These are phyloP conservation scores for Coryphaenoides rupestris DNA, from an alignment of 2,113 vertebrate genomes.

Conservation along the genomic window DNA sequence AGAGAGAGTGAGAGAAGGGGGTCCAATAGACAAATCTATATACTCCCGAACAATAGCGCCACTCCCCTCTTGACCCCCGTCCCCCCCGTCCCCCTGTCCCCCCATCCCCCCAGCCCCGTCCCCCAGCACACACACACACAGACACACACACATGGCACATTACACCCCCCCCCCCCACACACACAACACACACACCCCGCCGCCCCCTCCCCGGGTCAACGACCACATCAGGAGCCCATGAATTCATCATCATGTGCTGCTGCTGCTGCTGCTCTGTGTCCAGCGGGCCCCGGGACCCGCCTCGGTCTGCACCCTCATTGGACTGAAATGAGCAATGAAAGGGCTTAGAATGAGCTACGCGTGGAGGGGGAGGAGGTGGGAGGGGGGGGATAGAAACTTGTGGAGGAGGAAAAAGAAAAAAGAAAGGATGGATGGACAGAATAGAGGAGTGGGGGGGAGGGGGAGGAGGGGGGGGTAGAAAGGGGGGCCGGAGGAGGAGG, in stretches of 20 bases:
- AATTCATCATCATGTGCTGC: slow-evolving; percentile 52
- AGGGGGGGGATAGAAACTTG: slow-evolving; percentile 45
- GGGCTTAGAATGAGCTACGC: slow-evolving; percentile 29
- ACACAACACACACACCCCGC: neutral
- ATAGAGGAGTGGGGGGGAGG: slow-evolving; percentile 32
- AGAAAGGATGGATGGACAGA: no score
- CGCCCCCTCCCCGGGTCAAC: no score
- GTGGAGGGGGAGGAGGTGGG: slow-evolving; percentile 18
- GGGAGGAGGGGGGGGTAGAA: slow-evolving; percentile 40
- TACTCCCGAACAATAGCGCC: slow-evolving; percentile 45
- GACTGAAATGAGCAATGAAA: slow-evolving; percentile 60
- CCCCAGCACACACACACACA: no score
- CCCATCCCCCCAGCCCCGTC: neutral
- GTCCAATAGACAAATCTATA: slow-evolving; percentile 56
- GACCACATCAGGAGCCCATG: slow-evolving; percentile 53
- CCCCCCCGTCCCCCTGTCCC: no score
- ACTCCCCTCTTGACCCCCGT: slow-evolving; percentile 26
- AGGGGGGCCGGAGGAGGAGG: slow-evolving; percentile 41
- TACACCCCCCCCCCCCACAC: neutral
- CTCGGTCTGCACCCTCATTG: slow-evolving; percentile 34
- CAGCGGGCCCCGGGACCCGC: slow-evolving; percentile 26
- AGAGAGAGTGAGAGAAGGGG: neutral
- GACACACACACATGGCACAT: no score
- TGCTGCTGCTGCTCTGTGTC: slow-evolving; percentile 39
- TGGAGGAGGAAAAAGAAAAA: slow-evolving; percentile 22